Evolutionary conservation across 1,140 invertebrate genomes (phyloP).

Genomic region (Drosophila athabasca): DNA sequence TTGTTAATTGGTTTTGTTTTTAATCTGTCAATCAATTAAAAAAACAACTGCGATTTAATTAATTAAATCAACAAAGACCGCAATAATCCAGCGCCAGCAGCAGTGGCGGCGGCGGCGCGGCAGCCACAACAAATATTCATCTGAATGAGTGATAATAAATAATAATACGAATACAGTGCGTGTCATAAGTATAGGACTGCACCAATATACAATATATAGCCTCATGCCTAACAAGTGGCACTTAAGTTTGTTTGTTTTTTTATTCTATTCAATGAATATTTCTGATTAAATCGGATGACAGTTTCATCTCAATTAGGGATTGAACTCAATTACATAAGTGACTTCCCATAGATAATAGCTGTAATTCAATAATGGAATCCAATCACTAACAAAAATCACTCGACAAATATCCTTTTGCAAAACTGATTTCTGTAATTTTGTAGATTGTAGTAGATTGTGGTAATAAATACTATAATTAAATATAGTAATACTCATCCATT

Average conservation of each 20-base stretch:
- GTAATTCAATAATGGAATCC: no score
- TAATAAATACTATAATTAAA: no score
- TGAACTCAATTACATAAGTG: not conserved
- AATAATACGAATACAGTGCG: constrained; percentile 40
- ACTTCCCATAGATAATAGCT: not conserved
- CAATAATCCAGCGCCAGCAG: constrained; percentile 74
- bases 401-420: no score
- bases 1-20: constrained; percentile 83
- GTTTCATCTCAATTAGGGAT: not conserved
- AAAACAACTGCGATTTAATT: constrained; percentile 83
- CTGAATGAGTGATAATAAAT: constrained; percentile 63
- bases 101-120: not conserved
- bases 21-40: constrained; percentile 83
- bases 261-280: no score
- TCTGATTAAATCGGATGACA: no score
- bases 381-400: no score
- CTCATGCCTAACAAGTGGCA: no score
- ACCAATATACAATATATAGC: no score
- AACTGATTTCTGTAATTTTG: no score
- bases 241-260: no score
- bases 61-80: constrained; percentile 81
- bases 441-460: no score
- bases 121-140: constrained; percentile 36
- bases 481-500: no score
- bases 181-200: constrained; percentile 21